Evolutionary conservation across 2,797 vertebrate genomes (phyloP), one percentile per base, ranked within the genome.

Genomic region (Euthynnus affinis): DNA sequence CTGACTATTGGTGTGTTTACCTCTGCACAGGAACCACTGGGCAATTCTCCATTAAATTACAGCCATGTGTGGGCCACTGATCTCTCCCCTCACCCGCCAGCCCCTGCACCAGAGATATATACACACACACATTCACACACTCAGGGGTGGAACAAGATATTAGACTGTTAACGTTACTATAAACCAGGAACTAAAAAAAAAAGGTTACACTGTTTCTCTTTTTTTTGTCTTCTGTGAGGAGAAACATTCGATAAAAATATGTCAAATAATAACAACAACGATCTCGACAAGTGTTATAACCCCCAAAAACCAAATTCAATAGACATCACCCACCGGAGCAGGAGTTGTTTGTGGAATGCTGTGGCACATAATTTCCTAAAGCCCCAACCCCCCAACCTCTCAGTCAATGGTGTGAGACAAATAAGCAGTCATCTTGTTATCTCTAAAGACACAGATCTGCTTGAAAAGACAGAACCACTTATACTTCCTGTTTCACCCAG

Each of bases 41-140:
- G 91, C 94, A 95, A 94, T 96, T 95, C 94, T 91, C 91, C 91
- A 93, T 95, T 93, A 94, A 96, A 95, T 95, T 95, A 95, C 94
- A 95, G 95, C 94, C 93, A 94, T 94, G 94, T 95, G 95, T 95
- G 95, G 93, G 89, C 89, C 90, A 71, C 91, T 88, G 86, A 88
- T 91, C 83, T 89, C 86, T 83, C 87, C 84, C 89, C 80, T 87
- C 85, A 89, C 90, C 89, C 87, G 77, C 88, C 82, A 53, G 37
- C 72, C 74, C 29, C 72, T 61, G 37, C 82, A 65, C 67, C 86
- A 79, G 20, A 78, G 14, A 78, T 74, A 66, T 78, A 74, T 65
- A 78, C 72, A 77, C 71, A 42, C 71, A 83, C 74, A 58, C 58
- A 76, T 67, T 52, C 80, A 84, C 79, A 85, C 65, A 68, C 66